These are phyloP conservation scores for Chironomus tepperi DNA, from an alignment of 1,140 invertebrate genomes.

Conservation along the genomic window DNA sequence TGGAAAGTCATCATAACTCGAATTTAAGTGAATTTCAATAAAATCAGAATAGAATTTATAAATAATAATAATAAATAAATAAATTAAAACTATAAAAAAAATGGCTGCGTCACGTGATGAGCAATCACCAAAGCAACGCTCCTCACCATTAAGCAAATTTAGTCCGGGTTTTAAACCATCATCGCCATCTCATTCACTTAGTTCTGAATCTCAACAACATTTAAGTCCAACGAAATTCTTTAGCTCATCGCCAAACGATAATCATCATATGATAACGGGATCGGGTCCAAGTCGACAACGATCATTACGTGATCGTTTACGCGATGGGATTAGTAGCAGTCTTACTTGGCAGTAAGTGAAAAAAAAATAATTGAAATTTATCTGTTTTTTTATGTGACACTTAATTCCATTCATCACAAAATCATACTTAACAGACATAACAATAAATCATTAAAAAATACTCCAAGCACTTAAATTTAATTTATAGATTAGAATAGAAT, in stretches of 20 bases:
- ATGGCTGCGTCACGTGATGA: constrained; percentile 8
- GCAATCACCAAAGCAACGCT: not conserved
- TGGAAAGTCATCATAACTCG: not conserved
- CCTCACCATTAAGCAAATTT: not conserved
- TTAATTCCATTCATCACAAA: not conserved
- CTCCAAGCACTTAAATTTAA: no score
- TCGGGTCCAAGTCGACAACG: constrained; percentile 53
- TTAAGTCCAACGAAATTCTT: constrained; percentile 18
- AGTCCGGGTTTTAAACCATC: not conserved
- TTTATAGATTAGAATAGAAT: no score
- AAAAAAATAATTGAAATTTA: no score
- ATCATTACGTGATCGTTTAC: constrained; percentile 59
- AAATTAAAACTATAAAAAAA: not conserved
- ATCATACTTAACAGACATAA: not conserved
- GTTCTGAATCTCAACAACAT: constrained; percentile 5
- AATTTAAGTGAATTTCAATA: not conserved
- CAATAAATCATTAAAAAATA: no score
- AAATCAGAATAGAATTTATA: not conserved
- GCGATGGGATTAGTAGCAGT: constrained; percentile 63
- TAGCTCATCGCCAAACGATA: not conserved
- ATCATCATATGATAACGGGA: constrained; percentile 34
- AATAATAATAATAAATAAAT: not conserved
- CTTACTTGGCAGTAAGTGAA: constrained; percentile 67
- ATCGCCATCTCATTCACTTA: constrained; percentile 11
- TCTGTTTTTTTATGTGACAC: not conserved